Percentiles rank a stretch among this genome's conserved stretches.
phyloP scores from a whole-genome alignment of 2,113 vertebrate genomes.

The Ivindomyrus marchei region DNA sequence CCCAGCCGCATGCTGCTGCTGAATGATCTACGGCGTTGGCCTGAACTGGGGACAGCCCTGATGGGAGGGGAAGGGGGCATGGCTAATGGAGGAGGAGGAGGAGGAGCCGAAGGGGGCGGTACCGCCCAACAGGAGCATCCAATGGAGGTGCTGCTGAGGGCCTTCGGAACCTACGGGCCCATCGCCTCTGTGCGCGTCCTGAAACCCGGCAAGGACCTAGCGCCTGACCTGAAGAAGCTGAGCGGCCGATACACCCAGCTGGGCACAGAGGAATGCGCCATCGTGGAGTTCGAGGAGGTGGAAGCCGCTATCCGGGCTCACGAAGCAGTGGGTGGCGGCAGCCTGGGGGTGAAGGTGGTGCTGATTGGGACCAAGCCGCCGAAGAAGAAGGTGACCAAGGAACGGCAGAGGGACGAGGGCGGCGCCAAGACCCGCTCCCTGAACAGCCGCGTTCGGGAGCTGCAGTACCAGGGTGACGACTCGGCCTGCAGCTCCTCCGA shows the following conservation, averaged over 20 bases:
- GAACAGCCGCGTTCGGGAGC: conserved; percentile 84
- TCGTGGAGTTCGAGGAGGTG: conserved; percentile 92
- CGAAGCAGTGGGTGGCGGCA: conserved; percentile 60
- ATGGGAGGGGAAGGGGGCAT: conserved; percentile 35
- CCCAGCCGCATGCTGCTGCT: conserved; percentile 91
- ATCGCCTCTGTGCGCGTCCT: conserved; percentile 86
- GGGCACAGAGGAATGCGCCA: conserved; percentile 80
- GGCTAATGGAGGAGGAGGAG: conserved; percentile 29
- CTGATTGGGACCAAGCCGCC: conserved; percentile 88
- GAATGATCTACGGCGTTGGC: conserved; percentile 74
- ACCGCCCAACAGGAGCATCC: conserved; percentile 74
- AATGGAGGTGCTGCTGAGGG: conserved; percentile 89
- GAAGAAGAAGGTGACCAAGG: conserved; percentile 86
- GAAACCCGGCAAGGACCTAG: conserved; percentile 84
- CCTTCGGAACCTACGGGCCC: conserved; percentile 77
- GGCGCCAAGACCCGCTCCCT: conserved; percentile 70
- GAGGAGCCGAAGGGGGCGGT: conserved; percentile 43
- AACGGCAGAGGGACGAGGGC: conserved; percentile 65
- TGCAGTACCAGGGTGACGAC: conserved; percentile 83
- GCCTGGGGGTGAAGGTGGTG: conserved; percentile 69
- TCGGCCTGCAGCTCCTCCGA: conserved; percentile 92
- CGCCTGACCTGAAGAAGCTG: conserved; percentile 79
- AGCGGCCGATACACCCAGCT: conserved; percentile 79
- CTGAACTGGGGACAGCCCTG: conserved; percentile 58
- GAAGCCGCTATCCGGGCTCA: conserved; percentile 84